Percentiles rank a stretch among this genome's conserved stretches.
phyloP scores from a whole-genome alignment of 1,140 invertebrate species.

The Megathymus violae region DNA sequence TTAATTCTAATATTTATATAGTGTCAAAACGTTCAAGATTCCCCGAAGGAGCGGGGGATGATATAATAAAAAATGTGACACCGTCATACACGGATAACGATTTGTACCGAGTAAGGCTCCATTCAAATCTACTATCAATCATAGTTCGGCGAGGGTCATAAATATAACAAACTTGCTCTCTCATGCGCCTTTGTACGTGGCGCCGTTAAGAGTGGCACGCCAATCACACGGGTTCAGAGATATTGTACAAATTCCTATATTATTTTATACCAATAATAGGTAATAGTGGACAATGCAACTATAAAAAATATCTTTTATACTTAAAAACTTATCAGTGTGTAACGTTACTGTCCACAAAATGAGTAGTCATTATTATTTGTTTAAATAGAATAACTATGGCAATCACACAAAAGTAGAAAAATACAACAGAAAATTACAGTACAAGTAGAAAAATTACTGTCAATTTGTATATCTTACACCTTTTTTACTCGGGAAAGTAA shows the following conservation, averaged over 20 bases:
- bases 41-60: neutral
- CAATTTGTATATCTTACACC: too few species aligned
- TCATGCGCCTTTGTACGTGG: conserved; percentile 33
- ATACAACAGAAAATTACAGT: too few species aligned
- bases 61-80: conserved; percentile 17
- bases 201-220: conserved; percentile 33
- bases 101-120: conserved; percentile 28
- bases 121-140: conserved; percentile 35
- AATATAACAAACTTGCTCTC: conserved; percentile 38
- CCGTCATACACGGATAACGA: conserved; percentile 14
- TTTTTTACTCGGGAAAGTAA: too few species aligned
- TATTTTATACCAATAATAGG: neutral
- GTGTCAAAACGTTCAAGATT: conserved; percentile 21
- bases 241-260: conserved; percentile 29
- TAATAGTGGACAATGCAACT: too few species aligned
- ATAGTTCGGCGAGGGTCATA: conserved; percentile 34
- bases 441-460: too few species aligned
- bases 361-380: too few species aligned
- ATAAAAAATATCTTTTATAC: too few species aligned
- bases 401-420: too few species aligned
- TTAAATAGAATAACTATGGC: too few species aligned
- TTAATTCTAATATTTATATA: neutral
- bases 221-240: conserved; percentile 33
- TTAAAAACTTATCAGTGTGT: too few species aligned
- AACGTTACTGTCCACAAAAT: too few species aligned